Evolutionary conservation across 2,797 vertebrate species (phyloP).

Genomic region (Helostoma temminkii): DNA sequence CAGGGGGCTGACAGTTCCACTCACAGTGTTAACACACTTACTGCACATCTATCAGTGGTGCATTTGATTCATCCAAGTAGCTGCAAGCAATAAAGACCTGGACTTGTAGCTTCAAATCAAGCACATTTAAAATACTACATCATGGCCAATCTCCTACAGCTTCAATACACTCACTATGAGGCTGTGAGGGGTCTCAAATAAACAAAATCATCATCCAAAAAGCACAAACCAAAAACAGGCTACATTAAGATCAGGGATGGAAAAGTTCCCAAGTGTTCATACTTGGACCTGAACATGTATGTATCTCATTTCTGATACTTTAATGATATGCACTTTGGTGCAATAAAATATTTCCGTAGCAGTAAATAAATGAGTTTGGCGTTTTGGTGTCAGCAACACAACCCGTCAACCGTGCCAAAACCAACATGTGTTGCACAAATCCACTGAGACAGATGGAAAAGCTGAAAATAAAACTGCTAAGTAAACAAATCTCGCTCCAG

Average conservation of each 20-base stretch:
- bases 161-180: conserved; percentile 29
- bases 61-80: conserved; percentile 60
- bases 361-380: conserved; percentile 49
- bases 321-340: conserved; percentile 54
- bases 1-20: conserved; percentile 72
- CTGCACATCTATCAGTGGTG: conserved; percentile 45
- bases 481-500: conserved; percentile 35
- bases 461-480: conserved; percentile 26
- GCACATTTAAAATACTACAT: conserved; percentile 39
- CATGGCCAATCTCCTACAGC: conserved; percentile 28
- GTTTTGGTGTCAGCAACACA: conserved; percentile 62
- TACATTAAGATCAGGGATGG: conserved; percentile 26
- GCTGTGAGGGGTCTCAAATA: conserved; percentile 26
- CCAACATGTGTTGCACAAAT: conserved; percentile 31
- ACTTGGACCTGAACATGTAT: conserved; percentile 39
- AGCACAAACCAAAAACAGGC: conserved; percentile 11
- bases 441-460: conserved; percentile 38
- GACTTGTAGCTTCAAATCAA: conserved; percentile 35
- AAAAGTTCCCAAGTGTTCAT: conserved; percentile 28
- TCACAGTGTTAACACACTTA: conserved; percentile 35
- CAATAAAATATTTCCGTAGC: conserved; percentile 39
- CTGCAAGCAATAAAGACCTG: conserved; percentile 53
- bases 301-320: conserved; percentile 53
- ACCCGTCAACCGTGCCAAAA: conserved; percentile 27
- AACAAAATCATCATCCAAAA: conserved; percentile 20